A percentile compares a stretch with the other conserved stretches of the same genome.
Conservation (phyloP, 1,140 invertebrate species). For the Aplysia californica region DNA sequence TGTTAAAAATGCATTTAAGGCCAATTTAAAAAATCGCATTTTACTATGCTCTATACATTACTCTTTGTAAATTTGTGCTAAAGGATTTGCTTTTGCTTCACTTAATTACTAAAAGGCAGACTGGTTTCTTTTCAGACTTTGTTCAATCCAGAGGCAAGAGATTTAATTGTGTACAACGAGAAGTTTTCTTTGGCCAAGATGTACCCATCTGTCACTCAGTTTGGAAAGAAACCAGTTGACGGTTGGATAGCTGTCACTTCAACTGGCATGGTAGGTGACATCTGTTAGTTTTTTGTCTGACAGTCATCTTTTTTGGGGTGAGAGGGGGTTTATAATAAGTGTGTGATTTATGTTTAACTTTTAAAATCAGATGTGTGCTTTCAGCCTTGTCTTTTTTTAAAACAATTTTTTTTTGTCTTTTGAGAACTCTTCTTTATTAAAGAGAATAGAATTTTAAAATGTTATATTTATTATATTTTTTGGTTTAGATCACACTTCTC, state of each 20-base stretch:
- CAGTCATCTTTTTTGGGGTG: too few relatives aligned
- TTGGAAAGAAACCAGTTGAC: slow-evolving; percentile 84
- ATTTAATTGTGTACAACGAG: slow-evolving; percentile 78
- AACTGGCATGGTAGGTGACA: slow-evolving; percentile 79
- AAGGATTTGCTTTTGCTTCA: too few relatives aligned
- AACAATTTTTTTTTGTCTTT: too few relatives aligned
- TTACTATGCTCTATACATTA: too few relatives aligned
- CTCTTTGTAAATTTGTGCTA: too few relatives aligned
- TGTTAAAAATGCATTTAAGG: not conserved
- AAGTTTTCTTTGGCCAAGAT: slow-evolving; percentile 84
- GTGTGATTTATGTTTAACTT: not conserved
- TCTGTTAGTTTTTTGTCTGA: too few relatives aligned
- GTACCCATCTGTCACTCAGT: slow-evolving; percentile 84
- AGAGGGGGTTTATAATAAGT: not conserved
- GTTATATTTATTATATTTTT: too few relatives aligned
- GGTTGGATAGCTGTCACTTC: slow-evolving; percentile 85
- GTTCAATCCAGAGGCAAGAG: slow-evolving; percentile 63
- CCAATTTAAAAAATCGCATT: not conserved
- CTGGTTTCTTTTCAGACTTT: slow-evolving; percentile 42
- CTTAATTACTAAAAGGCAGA: too few relatives aligned
- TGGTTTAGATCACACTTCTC: too few relatives aligned
- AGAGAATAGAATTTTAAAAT: too few relatives aligned
- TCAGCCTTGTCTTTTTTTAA: too few relatives aligned
- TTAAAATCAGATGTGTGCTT: not conserved
- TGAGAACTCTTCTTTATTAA: too few relatives aligned